Evolutionary conservation across 2,888 invertebrate species (phyloP), one percentile per base, ranked within the genome.

Genomic region (Athalia circularis): DNA sequence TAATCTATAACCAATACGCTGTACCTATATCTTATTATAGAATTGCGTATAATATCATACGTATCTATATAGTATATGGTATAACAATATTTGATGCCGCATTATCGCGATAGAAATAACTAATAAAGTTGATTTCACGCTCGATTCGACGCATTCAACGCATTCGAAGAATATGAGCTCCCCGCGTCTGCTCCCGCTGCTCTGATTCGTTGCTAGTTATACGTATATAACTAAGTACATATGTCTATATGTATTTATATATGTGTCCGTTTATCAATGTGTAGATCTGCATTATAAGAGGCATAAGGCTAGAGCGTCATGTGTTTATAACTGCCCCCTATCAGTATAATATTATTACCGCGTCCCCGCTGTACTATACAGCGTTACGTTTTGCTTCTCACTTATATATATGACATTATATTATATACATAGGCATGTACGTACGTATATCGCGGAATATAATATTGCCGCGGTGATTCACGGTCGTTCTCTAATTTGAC

Each of bases 81-180:
- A 29, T 29, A 29, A 29, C 29, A 29, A 29, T 29, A 80, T 82
- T 81, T 76, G 77, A 81, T 78, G 65, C 29, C 77, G 78, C 77
- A 77, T 78, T 57, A 79, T 64, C 54, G 43, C 47, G 64, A 50
- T 45, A 79, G 74, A 79, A 80, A 65, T 70, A 84, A 85, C 86
- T 87, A 89, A 89, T 89, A 89, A 89, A 88, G 86, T 83, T 84
- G 86, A 89, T 89, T 89, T 89, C 89, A 89, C 86, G 88, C 83
- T 80, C 84, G 86, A 86, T 85, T 87, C 85, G 85, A 84, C 83
- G 84, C 82, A 75, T 75, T 75, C 75, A 75, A 84, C 83, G 84
- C 82, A 83, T 87, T 83, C 81, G 84, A 81, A 79, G 80, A 81
- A 82, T 80, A 80, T 68, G 79, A 79, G 77, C 74, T 79, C 74